Conservation (phyloP, 2,113 vertebrate species). For the Aphelocoma coerulescens region DNA sequence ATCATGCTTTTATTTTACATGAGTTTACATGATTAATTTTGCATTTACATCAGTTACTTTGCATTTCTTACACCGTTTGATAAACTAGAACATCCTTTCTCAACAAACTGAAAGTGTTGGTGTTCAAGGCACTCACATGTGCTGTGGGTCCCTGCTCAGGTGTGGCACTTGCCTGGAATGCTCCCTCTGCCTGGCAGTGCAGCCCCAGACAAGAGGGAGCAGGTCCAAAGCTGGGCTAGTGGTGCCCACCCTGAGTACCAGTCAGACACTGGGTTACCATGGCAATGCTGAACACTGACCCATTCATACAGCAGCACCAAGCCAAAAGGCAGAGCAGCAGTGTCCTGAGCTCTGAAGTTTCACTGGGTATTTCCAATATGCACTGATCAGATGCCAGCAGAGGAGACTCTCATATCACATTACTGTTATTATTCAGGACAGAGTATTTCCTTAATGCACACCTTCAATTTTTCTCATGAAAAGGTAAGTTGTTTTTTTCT, state of each 20-base stretch:
- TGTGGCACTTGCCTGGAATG: no score
- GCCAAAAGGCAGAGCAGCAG: background rate
- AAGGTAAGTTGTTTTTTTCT: background rate
- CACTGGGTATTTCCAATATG: background rate
- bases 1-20: background rate
- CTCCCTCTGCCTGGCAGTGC: background rate
- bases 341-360: background rate
- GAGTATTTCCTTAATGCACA: background rate
- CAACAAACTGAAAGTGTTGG: background rate
- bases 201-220: background rate
- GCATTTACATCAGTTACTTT: constrained; percentile 6
- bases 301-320: background rate
- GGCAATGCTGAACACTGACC: background rate
- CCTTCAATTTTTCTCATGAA: background rate
- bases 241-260: background rate
- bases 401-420: background rate
- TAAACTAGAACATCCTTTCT: background rate
- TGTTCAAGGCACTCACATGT: rapidly evolving
- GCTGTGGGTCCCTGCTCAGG: rapidly evolving
- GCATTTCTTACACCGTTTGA: constrained; percentile 8
- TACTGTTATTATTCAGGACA: background rate
- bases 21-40: background rate
- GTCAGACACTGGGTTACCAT: background rate
- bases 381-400: background rate
- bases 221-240: background rate